Evolutionary conservation across 2,797 vertebrate species (phyloP), one percentile per base, ranked within the genome.

Genomic region (Discoglossus pictus): DNA sequence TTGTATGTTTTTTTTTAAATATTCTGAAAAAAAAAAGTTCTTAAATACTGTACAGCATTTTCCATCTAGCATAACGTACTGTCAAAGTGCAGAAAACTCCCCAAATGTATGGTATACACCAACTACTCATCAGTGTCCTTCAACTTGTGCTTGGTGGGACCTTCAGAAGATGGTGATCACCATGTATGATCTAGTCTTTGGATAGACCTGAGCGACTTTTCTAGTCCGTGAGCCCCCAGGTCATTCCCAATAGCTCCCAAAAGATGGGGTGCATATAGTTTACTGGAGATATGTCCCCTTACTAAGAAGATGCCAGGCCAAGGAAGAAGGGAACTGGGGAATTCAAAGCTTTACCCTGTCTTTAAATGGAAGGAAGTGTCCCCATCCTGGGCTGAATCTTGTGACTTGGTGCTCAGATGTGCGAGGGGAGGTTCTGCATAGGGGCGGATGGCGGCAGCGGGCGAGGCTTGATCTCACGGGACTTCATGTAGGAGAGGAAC

Each of bases 401-500:
- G 27, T 23, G 20, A n/a, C n/a, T 27, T 44, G 53, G 17, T 58
- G 63, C 60, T 79, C 71, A 84, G 51, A 76, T 74, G 65, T 79
- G 43, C 43, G 70, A 25, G 54, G 78, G 65, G 27, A 40, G 0
- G 74, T 56, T 47, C 72, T 81, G 86, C 48, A 83, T 62, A 1
- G 80, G 74, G 6, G 80, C 77, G 42, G 83, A 79, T 47, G 76
- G 87, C 47, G 79, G 83, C 61, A 86, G 72, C 4, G 86, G 89
- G 15, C 88, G 86, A 2, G 93, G 93, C 77, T 93, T 90, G 51
- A 96, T 83, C 68, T 91, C 90, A 61, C 87, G 79, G 73, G 85
- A 89, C 76, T 94, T 94, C 94, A 97, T 97, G 46, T 94, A 97
- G 44, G 93, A 94, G 70, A 97, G 87, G 76, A 97, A 88, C 83